These are phyloP conservation scores for Patiria miniata DNA, from an alignment of 35 echinoderm and acorn worm genomes.

Conservation along the genomic window DNA sequence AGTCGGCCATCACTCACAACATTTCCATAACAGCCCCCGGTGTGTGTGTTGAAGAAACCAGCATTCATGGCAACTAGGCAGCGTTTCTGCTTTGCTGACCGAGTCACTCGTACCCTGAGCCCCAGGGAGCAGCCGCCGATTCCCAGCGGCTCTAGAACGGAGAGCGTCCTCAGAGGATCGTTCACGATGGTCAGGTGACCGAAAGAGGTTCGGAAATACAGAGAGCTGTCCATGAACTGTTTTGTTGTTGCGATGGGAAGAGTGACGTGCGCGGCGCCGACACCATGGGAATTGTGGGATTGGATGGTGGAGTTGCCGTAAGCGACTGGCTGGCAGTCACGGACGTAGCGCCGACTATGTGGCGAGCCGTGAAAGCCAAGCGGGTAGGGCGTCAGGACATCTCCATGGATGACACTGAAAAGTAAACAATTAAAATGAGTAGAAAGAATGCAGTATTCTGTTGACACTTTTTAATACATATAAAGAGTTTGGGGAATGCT, in stretches of 20 bases:
- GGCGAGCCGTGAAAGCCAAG: conserved; percentile 68
- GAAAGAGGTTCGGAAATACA: not conserved
- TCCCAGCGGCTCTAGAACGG: conserved; percentile 61
- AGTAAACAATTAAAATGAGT: not conserved
- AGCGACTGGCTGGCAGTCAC: conserved; percentile 80
- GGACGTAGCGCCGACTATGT: conserved; percentile 62
- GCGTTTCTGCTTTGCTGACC: conserved; percentile 49
- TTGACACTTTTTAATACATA: too few species aligned
- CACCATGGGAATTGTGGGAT: conserved; percentile 43
- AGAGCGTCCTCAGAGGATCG: conserved; percentile 55
- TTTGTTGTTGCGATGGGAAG: conserved; percentile 56
- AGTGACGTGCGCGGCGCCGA: conserved; percentile 4
- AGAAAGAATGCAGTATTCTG: too few species aligned
- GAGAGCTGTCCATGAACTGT: conserved; percentile 58
- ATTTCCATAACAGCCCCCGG: conserved; percentile 56
- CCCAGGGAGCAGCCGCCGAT: conserved; percentile 38
- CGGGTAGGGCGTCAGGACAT: conserved; percentile 61
- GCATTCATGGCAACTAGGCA: conserved; percentile 67
- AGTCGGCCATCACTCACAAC: conserved; percentile 70
- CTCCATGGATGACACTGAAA: conserved; percentile 8
- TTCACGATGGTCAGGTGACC: conserved; percentile 56
- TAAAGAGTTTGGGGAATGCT: too few species aligned
- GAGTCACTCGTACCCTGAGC: conserved; percentile 14
- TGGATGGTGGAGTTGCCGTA: conserved; percentile 91
- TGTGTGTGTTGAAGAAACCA: conserved; percentile 57